Conservation (phyloP, 2,797 vertebrate genomes). For the Arnoldichthys spilopterus region DNA sequence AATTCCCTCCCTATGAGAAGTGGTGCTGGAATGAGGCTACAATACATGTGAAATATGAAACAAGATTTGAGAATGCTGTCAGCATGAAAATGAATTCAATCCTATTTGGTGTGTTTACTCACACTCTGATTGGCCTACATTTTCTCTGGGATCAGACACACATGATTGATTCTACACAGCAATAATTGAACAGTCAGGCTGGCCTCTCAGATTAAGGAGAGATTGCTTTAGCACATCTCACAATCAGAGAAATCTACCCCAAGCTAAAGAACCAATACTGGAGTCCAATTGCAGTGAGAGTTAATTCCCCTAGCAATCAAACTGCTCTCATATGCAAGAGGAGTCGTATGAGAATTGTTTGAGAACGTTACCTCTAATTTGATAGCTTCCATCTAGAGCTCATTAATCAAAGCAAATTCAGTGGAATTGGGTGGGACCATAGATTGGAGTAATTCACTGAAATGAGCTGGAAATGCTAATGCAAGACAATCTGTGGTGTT, state of each 20-base stretch:
- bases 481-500: conserved; percentile 18
- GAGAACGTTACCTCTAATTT: conserved; percentile 46
- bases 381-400: conserved; percentile 40
- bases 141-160: conserved; percentile 36
- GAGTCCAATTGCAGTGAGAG: conserved; percentile 56
- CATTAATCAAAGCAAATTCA: conserved; percentile 52
- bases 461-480: conserved; percentile 36
- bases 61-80: conserved; percentile 4
- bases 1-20: not conserved
- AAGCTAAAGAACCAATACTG: conserved; percentile 54
- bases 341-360: conserved; percentile 49
- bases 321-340: conserved; percentile 49
- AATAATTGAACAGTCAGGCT: conserved; percentile 45
- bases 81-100: conserved; percentile 21
- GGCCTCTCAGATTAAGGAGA: conserved; percentile 45
- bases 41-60: conserved; percentile 10
- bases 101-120: conserved; percentile 27
- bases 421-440: conserved; percentile 36
- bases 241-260: conserved; percentile 27
- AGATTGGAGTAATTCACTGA: conserved; percentile 41
- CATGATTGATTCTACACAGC: conserved; percentile 44
- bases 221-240: conserved; percentile 51
- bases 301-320: conserved; percentile 58
- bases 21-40: not conserved
- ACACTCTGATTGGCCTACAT: not conserved